Evolutionary conservation across 2,888 invertebrate species (phyloP).

Genomic region (Sphecodes monilicornis): DNA sequence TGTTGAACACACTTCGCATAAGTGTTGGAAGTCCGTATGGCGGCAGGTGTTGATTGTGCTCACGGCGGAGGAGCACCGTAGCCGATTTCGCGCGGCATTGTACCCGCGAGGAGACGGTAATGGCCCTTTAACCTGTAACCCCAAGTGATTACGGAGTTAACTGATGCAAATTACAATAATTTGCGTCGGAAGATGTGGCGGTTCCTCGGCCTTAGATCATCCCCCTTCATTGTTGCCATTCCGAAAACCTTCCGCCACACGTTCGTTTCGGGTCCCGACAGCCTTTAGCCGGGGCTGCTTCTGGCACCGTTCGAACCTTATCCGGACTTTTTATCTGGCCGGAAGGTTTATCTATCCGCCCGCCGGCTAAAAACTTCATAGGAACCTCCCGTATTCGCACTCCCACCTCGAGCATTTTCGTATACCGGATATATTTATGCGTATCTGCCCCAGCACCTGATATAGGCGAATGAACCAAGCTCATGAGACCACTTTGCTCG

Average conservation of each 20-base stretch:
- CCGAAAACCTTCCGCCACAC: constrained; percentile 41
- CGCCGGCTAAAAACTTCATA: constrained; percentile 28
- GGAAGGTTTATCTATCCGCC: constrained; percentile 47
- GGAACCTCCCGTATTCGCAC: constrained; percentile 12
- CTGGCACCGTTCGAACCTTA: constrained; percentile 64
- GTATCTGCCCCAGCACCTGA: constrained; percentile 18
- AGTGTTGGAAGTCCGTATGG: constrained; percentile 23
- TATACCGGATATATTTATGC: constrained; percentile 26
- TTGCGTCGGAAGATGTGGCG: constrained; percentile 74
- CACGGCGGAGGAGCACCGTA: constrained; percentile 56
- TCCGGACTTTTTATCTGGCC: constrained; percentile 69
- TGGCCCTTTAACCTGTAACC: constrained; percentile 79
- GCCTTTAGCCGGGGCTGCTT: constrained; percentile 61
- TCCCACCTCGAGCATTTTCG: constrained; percentile 12
- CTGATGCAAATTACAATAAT: constrained; percentile 81
- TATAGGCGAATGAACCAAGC: constrained; percentile 2
- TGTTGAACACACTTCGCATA: constrained; percentile 26
- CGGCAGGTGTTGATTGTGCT: constrained; percentile 74
- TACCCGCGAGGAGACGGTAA: constrained; percentile 75
- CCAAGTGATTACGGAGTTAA: constrained; percentile 79
- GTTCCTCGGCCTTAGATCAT: constrained; percentile 55
- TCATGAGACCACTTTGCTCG: background rate
- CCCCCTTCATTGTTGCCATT: constrained; percentile 32
- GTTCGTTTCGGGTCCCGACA: constrained; percentile 61
- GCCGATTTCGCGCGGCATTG: constrained; percentile 60